Evolutionary conservation across 2,113 vertebrate species (phyloP), one percentile per base, ranked within the genome.

Genomic region (Atlantisia rogersi): DNA sequence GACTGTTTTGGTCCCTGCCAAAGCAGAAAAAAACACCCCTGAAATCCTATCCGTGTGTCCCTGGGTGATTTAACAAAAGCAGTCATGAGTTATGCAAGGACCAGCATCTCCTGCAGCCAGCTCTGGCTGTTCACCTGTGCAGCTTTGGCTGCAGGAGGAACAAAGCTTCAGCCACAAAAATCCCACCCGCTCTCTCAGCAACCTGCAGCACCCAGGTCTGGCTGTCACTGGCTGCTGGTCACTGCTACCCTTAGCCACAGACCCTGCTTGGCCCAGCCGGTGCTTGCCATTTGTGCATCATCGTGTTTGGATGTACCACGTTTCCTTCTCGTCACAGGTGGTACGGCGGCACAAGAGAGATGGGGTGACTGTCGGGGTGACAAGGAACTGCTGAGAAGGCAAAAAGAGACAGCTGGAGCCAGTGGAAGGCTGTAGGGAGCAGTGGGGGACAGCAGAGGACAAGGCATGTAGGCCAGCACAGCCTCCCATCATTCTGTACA

Each of bases 261-360:
- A 67, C 73, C 77, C 70, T 1, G 5, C 94, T 97, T 92, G 95
- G 86, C 90, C 95, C 95, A 39, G 78, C 35, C 37, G 50, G 40
- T 93, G 62, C 96, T 95, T 68, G 28, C 70, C 52, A 29, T 94
- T 96, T 94, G 86, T 96, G 62, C 75, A 60, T 96, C 96, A 67
- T 59, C 52, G 24, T 63, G 65, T 94, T 80, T 86, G 67, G 73
- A 75, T 40, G 6, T 75, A 60, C 76, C 64, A 74, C 2, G 6
- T 94, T 59, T 95, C 67, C 88, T 92, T 70, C 79, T 94, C 26
- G 10, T 79, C 31, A 32, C 65, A 80, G 90, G 48, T 67, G 24
- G 50, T 96, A 82, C 55, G 58, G 46, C 50, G 6, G 88, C 92
- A 81, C 39, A 76, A 67, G 76, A 82, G 74, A 80, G 46, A 58